These are phyloP conservation scores for Syngnathus floridae DNA, from an alignment of 2,113 vertebrate species.

Conservation along the genomic window DNA sequence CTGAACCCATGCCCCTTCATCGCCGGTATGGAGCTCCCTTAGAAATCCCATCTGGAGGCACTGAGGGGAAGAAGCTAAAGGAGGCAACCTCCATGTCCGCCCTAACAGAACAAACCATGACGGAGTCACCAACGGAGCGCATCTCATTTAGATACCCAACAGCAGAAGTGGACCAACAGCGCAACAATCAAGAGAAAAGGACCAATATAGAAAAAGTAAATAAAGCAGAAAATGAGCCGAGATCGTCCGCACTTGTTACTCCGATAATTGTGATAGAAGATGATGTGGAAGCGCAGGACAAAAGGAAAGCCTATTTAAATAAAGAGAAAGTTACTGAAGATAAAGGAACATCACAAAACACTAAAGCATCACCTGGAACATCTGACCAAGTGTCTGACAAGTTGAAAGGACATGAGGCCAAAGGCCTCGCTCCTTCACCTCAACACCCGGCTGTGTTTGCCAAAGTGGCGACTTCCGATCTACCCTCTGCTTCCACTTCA, in stretches of 20 bases:
- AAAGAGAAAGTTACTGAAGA: slow-evolving; percentile 13
- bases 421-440: slow-evolving; percentile 15
- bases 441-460: slow-evolving; percentile 71
- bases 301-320: slow-evolving; percentile 18
- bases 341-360: slow-evolving; percentile 9
- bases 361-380: slow-evolving; percentile 25
- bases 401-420: slow-evolving; percentile 5
- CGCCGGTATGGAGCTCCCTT: slow-evolving; percentile 84
- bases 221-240: slow-evolving; percentile 14
- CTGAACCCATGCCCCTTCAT: slow-evolving; percentile 80
- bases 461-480: slow-evolving; percentile 53
- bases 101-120: slow-evolving; percentile 64
- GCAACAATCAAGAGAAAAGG: slow-evolving; percentile 14
- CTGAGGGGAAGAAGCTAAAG: slow-evolving; percentile 64
- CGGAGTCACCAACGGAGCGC: slow-evolving; percentile 45
- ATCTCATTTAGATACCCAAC: slow-evolving; percentile 34
- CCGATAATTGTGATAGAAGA: slow-evolving; percentile 52
- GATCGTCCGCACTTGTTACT: slow-evolving; percentile 32
- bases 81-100: slow-evolving; percentile 82
- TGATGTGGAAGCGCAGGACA: slow-evolving; percentile 34
- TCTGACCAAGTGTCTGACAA: slow-evolving; percentile 9
- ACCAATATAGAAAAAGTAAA: slow-evolving; percentile 6
- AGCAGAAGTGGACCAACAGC: slow-evolving; percentile 35
- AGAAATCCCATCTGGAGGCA: slow-evolving; percentile 78
- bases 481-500: slow-evolving; percentile 13